These are phyloP conservation scores for Pinna nobilis DNA, from an alignment of 1,140 invertebrate genomes.

Conservation along the genomic window DNA sequence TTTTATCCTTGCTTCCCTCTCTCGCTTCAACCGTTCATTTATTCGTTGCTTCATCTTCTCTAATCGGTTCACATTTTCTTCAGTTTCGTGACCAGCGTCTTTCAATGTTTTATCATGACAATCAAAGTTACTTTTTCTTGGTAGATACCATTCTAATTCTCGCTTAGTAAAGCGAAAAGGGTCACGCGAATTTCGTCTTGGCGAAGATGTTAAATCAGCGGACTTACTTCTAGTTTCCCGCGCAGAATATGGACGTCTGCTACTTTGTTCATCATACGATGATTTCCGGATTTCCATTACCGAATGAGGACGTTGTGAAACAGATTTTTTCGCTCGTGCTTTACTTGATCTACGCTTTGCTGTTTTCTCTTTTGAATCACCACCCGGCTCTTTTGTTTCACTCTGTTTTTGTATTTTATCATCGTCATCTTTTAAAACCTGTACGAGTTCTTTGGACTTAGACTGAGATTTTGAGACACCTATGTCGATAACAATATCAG, in stretches of 20 bases:
- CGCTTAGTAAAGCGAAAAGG: conserved; percentile 48
- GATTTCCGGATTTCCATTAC: too few relatives aligned
- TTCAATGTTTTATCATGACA: conserved; percentile 59
- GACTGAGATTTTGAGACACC: too few relatives aligned
- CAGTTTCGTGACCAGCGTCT: conserved; percentile 55
- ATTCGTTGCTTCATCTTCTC: conserved; percentile 22
- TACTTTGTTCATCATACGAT: neutral
- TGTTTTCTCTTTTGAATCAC: neutral
- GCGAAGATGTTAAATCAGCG: neutral
- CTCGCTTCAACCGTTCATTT: conserved; percentile 20
- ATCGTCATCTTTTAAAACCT: neutral
- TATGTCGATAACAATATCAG: too few relatives aligned
- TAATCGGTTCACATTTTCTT: conserved; percentile 14
- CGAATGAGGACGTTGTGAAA: too few relatives aligned
- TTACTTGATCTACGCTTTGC: neutral
- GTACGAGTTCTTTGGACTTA: too few relatives aligned
- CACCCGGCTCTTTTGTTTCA: neutral
- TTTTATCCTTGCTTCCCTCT: conserved; percentile 22
- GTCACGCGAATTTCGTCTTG: neutral
- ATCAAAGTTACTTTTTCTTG: conserved; percentile 57
- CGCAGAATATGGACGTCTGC: neutral
- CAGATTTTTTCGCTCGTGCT: neutral
- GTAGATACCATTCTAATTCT: conserved; percentile 58
- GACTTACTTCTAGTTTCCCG: neutral
- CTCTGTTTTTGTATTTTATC: neutral